Evolutionary conservation across 1,140 invertebrate genomes (phyloP), one percentile per base, ranked within the genome.

Genomic region (Drosophila pandora): DNA sequence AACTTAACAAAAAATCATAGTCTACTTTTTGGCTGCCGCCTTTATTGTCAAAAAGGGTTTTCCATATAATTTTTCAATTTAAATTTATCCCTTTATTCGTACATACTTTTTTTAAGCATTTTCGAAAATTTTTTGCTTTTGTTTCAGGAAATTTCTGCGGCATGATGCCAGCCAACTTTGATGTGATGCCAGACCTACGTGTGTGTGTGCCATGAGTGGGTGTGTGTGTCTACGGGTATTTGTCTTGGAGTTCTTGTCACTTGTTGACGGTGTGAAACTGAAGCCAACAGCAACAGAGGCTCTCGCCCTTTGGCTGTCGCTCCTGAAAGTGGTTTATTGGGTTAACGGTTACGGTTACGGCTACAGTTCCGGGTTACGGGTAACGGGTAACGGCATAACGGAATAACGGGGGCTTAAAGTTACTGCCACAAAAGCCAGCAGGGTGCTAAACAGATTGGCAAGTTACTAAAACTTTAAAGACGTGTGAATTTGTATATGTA

Each of bases 241-340:
- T 78, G 74, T 32, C 47, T 57, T 69, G 62, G 74, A 67, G 61
- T 79, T 50, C 53, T 58, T 81, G 81, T 85, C 82, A 85, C 81
- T 85, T 85, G 82, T 81, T 87, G 81, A 72, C 74, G 78, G 82
- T 81, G 81, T 78, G 78, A 81, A 87, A 87, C 79, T 85, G 81
- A 81, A 68, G 81, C 81, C 81, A 87, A 39, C 58, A 67, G 63
- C 62, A 74, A 78, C 52, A 21, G 57, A 75, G 54, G 52, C 57
- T 39, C 63, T 48, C 59, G 52, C 65, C 81, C 71, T 62, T 65
- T 49, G 30, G 58, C 28, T 74, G 52, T 74, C 54, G 48, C 71
- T 64, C 61, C 82, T 23, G 47, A 84, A 84, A 87, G 77, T 81
- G 82, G 81, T 78, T 85, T 85, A 85, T 85, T 85, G 78, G 82